Base-by-base conservation (phyloP, 2,797 vertebrate genomes). In the Bufotes viridis region DNA sequence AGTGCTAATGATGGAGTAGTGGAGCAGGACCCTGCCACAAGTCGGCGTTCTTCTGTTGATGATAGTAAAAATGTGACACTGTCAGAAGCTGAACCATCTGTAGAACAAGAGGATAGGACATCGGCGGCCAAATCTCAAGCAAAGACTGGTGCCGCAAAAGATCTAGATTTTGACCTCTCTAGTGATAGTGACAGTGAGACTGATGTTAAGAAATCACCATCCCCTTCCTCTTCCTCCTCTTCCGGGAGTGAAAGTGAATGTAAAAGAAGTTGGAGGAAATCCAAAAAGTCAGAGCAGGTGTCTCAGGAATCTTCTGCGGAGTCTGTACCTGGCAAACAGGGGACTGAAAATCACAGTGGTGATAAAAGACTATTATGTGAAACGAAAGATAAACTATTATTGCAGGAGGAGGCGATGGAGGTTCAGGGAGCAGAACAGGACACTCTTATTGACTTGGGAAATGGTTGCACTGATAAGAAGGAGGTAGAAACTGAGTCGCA, bases 401-500 rank as follows among this genome's bases (percentile, higher is more conserved):
- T 65, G n/a, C 81, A 84, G 26, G 84, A 86, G 7, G 88, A 89
- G 1, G 60, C 14, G 22, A 84, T 89, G 81, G 88, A 89, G 13
- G 81, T 88, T 1, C 94, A 92, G 55, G 93, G 93, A 49, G 94
- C 93, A 65, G 95, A 97, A 82, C 96, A 94, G 12, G 96, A 96
- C 3, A 92, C 95, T 74, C 94, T 97, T 0, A 92, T 91, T 49
- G 97, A 96, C 76, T 93, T 97, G 42, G 97, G 96, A 29, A 97
- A 98, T 11, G 96, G 97, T 63, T 97, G 96, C 88, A 84, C 92
- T 0, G 97, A 98, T 88, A 95, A 94, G 90, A 96, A 96, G 84
- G 98, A 99, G 92, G 95, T 96, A 0, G 97, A 99, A 93, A 98
- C 98, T 0, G 98, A 99, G 89, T 99, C 98, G 1, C 98, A 99